These are phyloP conservation scores for Delichon dasypus DNA, from an alignment of 2,797 vertebrate species.

Conservation along the genomic window DNA sequence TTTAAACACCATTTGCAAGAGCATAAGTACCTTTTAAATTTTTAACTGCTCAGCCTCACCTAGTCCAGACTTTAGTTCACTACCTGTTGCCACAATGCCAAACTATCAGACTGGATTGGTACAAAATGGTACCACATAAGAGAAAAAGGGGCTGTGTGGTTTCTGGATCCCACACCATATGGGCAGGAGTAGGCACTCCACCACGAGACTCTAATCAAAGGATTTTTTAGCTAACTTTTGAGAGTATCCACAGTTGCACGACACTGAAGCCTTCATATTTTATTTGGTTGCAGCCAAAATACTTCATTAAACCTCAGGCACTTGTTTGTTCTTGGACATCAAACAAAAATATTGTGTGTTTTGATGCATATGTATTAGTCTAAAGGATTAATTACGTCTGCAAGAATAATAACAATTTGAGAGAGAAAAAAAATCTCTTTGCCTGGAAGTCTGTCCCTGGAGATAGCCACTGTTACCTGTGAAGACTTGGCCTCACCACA, in stretches of 20 bases:
- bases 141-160: background rate
- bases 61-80: background rate
- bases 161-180: background rate
- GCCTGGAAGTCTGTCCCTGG: background rate
- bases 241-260: background rate
- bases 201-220: background rate
- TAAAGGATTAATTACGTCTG: background rate
- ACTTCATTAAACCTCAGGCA: background rate
- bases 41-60: background rate
- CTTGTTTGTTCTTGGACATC: background rate
- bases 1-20: background rate
- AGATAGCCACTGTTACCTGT: background rate
- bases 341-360: background rate
- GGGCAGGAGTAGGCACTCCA: background rate
- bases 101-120: background rate
- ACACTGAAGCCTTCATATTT: background rate
- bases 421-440: background rate
- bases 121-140: accelerated
- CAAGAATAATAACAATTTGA: background rate
- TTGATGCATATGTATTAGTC: background rate
- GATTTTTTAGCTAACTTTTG: background rate
- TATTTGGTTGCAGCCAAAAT: background rate
- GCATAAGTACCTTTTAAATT: background rate
- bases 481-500: background rate
- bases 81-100: background rate